phyloP scores from a whole-genome alignment of 1,140 invertebrate genomes.

The Episyrphus balteatus region DNA sequence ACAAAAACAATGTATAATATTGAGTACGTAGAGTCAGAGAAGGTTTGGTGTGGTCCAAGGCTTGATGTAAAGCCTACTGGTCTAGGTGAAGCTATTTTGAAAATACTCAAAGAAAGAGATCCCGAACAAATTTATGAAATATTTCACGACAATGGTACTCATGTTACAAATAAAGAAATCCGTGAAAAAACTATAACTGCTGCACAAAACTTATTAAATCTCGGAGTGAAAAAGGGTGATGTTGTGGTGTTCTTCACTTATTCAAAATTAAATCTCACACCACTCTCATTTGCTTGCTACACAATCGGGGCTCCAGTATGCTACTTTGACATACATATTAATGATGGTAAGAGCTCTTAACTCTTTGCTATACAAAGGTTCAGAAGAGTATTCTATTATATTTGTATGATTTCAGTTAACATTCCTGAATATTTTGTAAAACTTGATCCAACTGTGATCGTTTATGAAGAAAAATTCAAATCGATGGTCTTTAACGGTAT shows the following conservation, averaged over 20 bases:
- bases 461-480: constrained; percentile 4
- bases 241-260: background rate
- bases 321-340: background rate
- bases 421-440: no score
- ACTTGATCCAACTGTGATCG: background rate
- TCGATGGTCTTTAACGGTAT: background rate
- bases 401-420: no score
- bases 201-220: constrained; percentile 1
- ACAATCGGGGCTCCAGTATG: constrained; percentile 3
- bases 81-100: no score
- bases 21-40: background rate
- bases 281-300: background rate
- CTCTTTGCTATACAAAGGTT: no score
- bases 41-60: no score
- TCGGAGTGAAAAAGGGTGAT: constrained; percentile 1
- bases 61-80: no score
- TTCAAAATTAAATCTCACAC: background rate
- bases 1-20: no score
- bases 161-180: background rate
- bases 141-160: background rate
- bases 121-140: constrained; percentile 1
- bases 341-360: background rate
- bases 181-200: background rate
- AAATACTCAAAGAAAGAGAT: no score
- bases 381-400: no score